These are phyloP conservation scores for Cnemophilus loriae DNA, from an alignment of 2,113 vertebrate genomes.

Conservation along the genomic window DNA sequence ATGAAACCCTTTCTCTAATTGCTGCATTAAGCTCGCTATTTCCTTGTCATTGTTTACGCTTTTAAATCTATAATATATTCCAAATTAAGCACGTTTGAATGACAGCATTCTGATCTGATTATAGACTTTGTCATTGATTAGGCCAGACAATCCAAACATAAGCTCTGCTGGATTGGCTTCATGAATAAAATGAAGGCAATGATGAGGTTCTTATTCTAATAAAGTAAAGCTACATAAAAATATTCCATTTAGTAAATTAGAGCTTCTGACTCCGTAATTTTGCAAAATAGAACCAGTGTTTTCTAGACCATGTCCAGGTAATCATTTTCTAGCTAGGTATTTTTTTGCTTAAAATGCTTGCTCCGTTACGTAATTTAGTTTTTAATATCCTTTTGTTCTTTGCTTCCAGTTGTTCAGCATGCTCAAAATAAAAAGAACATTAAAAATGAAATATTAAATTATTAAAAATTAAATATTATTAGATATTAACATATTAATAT, in stretches of 20 bases:
- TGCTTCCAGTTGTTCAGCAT: background rate
- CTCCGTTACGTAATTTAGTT: background rate
- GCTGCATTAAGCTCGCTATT: constrained; percentile 32
- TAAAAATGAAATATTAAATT: too few species aligned
- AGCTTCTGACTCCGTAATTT: background rate
- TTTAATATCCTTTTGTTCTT: background rate
- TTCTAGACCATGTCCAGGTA: background rate
- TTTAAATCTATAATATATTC: constrained; percentile 54
- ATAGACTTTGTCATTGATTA: constrained; percentile 47
- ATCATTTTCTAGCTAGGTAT: background rate
- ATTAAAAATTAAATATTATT: too few species aligned
- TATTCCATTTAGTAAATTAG: background rate
- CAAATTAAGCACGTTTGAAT: constrained; percentile 56
- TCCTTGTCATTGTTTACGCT: constrained; percentile 52
- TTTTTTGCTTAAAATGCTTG: background rate
- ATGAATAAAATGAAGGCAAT: background rate
- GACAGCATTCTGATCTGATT: constrained; percentile 52
- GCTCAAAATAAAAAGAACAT: background rate
- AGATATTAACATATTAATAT: too few species aligned
- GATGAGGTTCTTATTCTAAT: background rate
- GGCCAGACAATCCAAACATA: constrained; percentile 27
- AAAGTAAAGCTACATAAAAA: background rate
- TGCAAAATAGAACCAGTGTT: background rate
- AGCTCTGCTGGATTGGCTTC: background rate
- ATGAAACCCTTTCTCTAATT: constrained; percentile 47